These are phyloP conservation scores for Sebastes taczanowskii DNA, from an alignment of 2,797 vertebrate species.

Conservation along the genomic window DNA sequence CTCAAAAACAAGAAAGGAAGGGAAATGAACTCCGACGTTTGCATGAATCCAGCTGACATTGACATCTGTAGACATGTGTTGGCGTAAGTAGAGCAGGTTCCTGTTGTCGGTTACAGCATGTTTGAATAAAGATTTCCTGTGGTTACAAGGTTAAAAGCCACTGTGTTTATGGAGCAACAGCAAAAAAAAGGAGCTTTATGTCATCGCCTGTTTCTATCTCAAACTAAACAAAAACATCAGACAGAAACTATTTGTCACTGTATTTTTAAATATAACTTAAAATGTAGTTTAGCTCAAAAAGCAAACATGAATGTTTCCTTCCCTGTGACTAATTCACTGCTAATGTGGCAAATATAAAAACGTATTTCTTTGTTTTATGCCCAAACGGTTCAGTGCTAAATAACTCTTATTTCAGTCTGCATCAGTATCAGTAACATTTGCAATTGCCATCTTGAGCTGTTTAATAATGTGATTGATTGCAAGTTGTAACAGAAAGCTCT, in stretches of 20 bases:
- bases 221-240: background rate
- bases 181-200: background rate
- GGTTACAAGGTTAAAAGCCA: background rate
- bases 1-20: background rate
- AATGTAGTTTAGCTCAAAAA: background rate
- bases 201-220: background rate
- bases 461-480: background rate
- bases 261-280: background rate
- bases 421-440: background rate
- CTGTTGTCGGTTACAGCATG: background rate
- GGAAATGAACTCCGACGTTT: background rate
- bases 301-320: background rate
- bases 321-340: background rate
- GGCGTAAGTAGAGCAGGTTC: background rate
- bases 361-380: background rate
- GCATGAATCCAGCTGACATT: slow-evolving; percentile 12
- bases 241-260: background rate
- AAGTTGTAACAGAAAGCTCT: background rate
- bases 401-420: background rate
- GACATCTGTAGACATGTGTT: background rate
- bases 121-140: slow-evolving; percentile 20
- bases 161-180: background rate
- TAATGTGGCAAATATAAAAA: background rate
- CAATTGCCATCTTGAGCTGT: background rate
- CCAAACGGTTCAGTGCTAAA: background rate